A percentile compares a stretch with the other conserved stretches of the same genome.
phyloP scores from a whole-genome alignment of 2,888 invertebrate genomes.

The Netelia virgata region DNA sequence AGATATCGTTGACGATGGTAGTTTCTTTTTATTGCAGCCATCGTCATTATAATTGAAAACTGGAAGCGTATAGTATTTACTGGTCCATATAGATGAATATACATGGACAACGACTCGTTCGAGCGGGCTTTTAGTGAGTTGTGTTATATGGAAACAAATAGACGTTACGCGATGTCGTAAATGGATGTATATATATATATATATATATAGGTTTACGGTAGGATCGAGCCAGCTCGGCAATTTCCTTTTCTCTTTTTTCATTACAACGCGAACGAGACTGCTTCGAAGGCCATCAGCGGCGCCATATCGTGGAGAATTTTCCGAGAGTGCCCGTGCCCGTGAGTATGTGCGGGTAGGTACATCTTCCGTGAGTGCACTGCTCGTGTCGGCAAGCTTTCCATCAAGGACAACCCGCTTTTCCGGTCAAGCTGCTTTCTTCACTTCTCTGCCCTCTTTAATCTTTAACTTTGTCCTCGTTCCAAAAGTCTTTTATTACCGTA shows the following conservation, averaged over 20 bases:
- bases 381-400: conserved; percentile 1
- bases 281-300: neutral
- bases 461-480: conserved; percentile 7
- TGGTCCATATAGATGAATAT: neutral
- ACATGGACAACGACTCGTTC: neutral
- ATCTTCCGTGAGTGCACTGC: neutral
- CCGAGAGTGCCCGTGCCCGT: neutral
- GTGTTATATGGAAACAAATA: neutral
- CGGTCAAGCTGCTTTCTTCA: conserved; percentile 9
- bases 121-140: neutral
- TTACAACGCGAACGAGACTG: no score
- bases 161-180: neutral
- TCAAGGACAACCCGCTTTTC: conserved; percentile 12
- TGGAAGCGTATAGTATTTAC: neutral
- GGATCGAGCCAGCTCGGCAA: neutral
- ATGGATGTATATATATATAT: conserved; percentile 6
- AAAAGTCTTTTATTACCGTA: no score
- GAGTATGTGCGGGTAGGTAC: neutral
- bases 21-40: neutral
- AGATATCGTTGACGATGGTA: no score
- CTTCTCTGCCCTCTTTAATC: conserved; percentile 32
- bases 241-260: neutral
- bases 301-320: conserved; percentile 13
- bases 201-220: conserved; percentile 1
- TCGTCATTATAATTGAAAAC: neutral